Conservation (phyloP, 2,888 invertebrate species). For the Caenorhabditis angaria region DNA sequence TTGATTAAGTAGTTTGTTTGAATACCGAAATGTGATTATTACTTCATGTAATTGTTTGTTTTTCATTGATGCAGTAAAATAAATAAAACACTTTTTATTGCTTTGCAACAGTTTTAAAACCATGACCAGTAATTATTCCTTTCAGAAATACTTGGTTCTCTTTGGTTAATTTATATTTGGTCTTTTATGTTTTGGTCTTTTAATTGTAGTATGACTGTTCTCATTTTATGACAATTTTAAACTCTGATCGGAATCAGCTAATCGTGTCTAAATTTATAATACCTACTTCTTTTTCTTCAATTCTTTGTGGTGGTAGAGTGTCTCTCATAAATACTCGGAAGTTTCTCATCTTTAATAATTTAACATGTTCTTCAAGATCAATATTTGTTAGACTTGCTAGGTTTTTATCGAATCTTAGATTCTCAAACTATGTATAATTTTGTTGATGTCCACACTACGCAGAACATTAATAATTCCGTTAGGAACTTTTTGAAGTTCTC, state of each 20-base stretch:
- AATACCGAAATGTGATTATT: conserved; percentile 2
- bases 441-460: too few species aligned
- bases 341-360: neutral
- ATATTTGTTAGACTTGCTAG: neutral
- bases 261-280: conserved; percentile 16
- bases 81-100: conserved; percentile 4
- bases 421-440: too few species aligned
- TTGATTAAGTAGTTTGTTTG: neutral
- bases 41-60: conserved; percentile 7
- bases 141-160: conserved; percentile 11
- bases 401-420: neutral
- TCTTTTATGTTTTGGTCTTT: too few species aligned
- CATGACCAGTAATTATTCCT: conserved; percentile 13
- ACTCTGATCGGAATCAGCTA: conserved; percentile 13
- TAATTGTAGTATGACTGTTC: conserved; percentile 14
- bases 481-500: too few species aligned
- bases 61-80: conserved; percentile 8
- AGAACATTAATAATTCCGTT: too few species aligned
- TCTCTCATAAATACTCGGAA: neutral
- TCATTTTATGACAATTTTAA: conserved; percentile 15
- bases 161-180: conserved; percentile 16
- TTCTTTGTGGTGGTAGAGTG: conserved; percentile 5
- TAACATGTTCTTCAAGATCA: neutral
- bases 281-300: conserved; percentile 13
- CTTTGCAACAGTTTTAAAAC: conserved; percentile 13